A percentile compares a stretch with the other conserved stretches of the same genome.
These are phyloP conservation scores for Antechinus flavipes DNA, from an alignment of 2,113 vertebrate species.

Conservation along the genomic window DNA sequence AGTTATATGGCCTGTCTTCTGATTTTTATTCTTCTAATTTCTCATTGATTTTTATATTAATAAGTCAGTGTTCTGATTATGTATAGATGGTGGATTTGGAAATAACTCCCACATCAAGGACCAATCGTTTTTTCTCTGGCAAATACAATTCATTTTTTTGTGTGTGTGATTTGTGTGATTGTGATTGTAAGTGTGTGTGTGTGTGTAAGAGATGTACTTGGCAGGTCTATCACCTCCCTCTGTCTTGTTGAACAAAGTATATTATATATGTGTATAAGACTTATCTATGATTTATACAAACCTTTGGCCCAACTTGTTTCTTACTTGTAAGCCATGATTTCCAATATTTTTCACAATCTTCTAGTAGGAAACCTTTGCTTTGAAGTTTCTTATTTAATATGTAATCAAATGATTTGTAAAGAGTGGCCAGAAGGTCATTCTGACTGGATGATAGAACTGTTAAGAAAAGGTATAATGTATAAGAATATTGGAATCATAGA, in stretches of 20 bases:
- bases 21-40: slow-evolving; percentile 1
- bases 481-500: background rate
- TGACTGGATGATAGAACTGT: background rate
- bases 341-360: background rate
- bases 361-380: background rate
- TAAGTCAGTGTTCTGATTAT: background rate
- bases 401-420: background rate
- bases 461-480: background rate
- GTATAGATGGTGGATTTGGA: background rate
- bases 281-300: background rate
- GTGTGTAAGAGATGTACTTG: background rate
- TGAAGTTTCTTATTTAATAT: background rate
- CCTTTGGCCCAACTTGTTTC: background rate
- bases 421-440: background rate
- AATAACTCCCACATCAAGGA: background rate
- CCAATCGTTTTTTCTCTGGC: background rate
- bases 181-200: background rate
- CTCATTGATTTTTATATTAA: background rate
- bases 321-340: background rate
- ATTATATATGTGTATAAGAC: background rate
- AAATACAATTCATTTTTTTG: background rate
- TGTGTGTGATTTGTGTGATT: background rate
- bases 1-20: background rate
- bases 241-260: background rate
- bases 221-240: background rate